Percentiles rank a stretch among this genome's conserved stretches.
These are phyloP conservation scores for Aethina tumida DNA, from an alignment of 1,140 invertebrate genomes.

Conservation along the genomic window DNA sequence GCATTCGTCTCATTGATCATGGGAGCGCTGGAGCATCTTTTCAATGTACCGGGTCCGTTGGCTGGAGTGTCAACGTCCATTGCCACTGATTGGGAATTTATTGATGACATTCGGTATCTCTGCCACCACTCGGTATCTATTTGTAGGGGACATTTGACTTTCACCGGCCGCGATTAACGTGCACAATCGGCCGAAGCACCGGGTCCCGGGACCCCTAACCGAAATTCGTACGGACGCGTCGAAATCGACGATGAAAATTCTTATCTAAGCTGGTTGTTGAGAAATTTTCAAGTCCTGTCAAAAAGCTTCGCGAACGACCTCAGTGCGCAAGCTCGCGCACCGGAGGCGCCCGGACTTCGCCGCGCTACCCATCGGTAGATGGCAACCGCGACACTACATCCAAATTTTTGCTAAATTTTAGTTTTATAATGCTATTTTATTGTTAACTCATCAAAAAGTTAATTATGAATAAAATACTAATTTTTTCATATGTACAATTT, in stretches of 20 bases:
- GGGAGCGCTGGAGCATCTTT: constrained; percentile 73
- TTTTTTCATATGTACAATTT: too few relatives aligned
- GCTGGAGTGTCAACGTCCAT: constrained; percentile 49
- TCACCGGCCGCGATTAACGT: too few relatives aligned
- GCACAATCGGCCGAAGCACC: too few relatives aligned
- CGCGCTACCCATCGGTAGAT: too few relatives aligned
- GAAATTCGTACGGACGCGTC: background rate
- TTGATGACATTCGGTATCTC: constrained; percentile 29
- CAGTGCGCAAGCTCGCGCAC: background rate
- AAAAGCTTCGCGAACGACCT: background rate
- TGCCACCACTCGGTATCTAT: constrained; percentile 11
- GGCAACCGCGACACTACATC: too few relatives aligned
- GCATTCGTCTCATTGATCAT: constrained; percentile 61
- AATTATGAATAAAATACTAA: too few relatives aligned
- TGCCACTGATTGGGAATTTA: constrained; percentile 33
- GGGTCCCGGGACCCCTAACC: too few relatives aligned
- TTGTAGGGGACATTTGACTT: constrained; percentile 19
- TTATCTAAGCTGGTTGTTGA: constrained; percentile 1
- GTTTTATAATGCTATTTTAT: too few relatives aligned
- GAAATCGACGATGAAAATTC: background rate
- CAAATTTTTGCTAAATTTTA: too few relatives aligned
- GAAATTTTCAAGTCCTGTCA: constrained; percentile 3
- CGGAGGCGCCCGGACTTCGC: too few relatives aligned
- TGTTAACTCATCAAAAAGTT: too few relatives aligned
- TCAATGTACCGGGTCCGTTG: constrained; percentile 46